Conservation (phyloP, 2,113 vertebrate species). For the Ailurus styani region DNA sequence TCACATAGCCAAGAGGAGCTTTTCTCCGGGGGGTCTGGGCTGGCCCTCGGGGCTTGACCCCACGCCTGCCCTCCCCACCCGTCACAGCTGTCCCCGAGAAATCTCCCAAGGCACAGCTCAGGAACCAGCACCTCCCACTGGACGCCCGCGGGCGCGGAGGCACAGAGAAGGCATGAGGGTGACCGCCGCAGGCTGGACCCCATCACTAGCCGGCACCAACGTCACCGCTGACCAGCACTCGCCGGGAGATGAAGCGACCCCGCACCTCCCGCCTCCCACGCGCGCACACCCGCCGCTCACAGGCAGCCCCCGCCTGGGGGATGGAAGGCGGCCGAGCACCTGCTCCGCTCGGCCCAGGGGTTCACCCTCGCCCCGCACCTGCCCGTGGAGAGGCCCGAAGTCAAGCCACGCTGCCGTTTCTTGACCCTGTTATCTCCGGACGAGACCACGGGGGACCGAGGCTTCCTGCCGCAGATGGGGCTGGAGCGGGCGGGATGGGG, state of each 20-base stretch:
- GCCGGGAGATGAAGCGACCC: neutral
- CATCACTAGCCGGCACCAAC: rapidly evolving
- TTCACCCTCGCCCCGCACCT: rapidly evolving
- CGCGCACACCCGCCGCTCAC: neutral
- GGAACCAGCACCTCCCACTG: neutral
- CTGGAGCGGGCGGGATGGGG: neutral
- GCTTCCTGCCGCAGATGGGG: neutral
- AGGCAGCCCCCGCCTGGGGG: rapidly evolving
- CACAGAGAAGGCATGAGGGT: neutral
- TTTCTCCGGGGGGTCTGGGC: neutral
- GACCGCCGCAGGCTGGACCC: neutral
- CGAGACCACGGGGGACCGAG: neutral
- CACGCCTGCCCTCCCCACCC: neutral
- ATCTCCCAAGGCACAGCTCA: neutral
- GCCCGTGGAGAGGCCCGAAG: neutral
- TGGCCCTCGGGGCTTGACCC: neutral
- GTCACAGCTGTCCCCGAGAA: neutral
- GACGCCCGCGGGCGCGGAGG: neutral
- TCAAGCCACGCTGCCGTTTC: neutral
- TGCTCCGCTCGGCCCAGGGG: rapidly evolving
- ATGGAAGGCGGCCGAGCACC: rapidly evolving
- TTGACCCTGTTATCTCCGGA: neutral
- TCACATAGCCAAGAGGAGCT: neutral
- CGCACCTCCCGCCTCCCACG: rapidly evolving
- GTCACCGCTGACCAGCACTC: neutral